phyloP scores from a whole-genome alignment of 1,140 invertebrate species.

The Meloidogyne exigua region DNA sequence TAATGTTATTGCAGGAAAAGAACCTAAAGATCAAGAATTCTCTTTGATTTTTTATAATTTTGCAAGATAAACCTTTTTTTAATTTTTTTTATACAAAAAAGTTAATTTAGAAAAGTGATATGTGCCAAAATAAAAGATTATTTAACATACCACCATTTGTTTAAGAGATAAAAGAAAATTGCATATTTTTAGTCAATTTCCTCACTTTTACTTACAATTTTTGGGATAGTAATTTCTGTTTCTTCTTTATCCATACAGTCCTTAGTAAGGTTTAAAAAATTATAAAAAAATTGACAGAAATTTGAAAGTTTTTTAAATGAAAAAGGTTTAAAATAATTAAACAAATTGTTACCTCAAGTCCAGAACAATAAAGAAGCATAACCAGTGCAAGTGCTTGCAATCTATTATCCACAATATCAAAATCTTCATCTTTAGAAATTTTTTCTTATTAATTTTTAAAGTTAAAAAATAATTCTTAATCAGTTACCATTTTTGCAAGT shows the following conservation, averaged over 20 bases:
- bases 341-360: constrained; percentile 68
- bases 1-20: too few relatives aligned
- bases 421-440: constrained; percentile 65
- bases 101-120: too few relatives aligned
- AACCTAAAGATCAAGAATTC: too few relatives aligned
- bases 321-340: too few relatives aligned
- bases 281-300: neutral
- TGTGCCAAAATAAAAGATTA: too few relatives aligned
- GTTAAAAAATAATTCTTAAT: constrained; percentile 73
- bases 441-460: constrained; percentile 72
- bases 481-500: constrained; percentile 66
- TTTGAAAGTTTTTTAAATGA: neutral
- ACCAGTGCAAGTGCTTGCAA: constrained; percentile 76
- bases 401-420: constrained; percentile 66
- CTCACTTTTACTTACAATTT: neutral
- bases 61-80: too few relatives aligned
- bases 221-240: neutral
- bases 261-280: neutral
- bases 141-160: too few relatives aligned
- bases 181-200: neutral
- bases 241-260: constrained; percentile 34
- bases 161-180: neutral
- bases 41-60: too few relatives aligned
- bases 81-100: too few relatives aligned
- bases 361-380: constrained; percentile 81